A percentile compares a stretch with the other conserved stretches of the same genome.
Conservation (phyloP, 2,888 invertebrate genomes). For the Phytoseiulus persimilis region DNA sequence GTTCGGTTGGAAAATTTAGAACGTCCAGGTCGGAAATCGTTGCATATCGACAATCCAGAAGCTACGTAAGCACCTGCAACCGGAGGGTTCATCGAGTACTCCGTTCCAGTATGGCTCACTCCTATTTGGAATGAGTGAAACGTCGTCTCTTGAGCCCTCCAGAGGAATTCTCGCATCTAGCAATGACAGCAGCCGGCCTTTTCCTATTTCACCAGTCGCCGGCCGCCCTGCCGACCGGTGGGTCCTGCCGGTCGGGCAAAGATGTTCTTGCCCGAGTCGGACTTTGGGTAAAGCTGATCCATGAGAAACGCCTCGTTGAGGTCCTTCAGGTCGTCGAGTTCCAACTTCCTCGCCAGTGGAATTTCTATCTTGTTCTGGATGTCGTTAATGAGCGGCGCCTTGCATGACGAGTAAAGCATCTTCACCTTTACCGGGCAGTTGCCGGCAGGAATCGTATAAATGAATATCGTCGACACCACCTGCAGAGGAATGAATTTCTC, state of each 20-base stretch:
- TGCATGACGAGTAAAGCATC: constrained; percentile 98
- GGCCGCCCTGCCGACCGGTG: constrained; percentile 73
- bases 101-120: neutral
- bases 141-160: neutral
- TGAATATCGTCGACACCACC: constrained; percentile 62
- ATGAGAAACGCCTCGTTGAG: constrained; percentile 78
- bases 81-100: neutral
- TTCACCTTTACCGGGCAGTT: constrained; percentile 89
- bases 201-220: constrained; percentile 59
- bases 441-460: constrained; percentile 97
- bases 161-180: constrained; percentile 13
- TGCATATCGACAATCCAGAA: neutral
- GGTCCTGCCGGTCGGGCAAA: constrained; percentile 96
- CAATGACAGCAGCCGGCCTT: constrained; percentile 36
- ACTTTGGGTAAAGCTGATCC: constrained; percentile 88
- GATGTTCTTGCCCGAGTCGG: constrained; percentile 73
- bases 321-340: constrained; percentile 81
- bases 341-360: constrained; percentile 75
- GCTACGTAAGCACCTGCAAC: neutral
- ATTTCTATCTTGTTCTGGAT: constrained; percentile 67
- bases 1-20: neutral
- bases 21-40: neutral
- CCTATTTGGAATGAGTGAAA: neutral
- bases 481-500: constrained; percentile 49
- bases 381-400: constrained; percentile 75